phyloP scores from a whole-genome alignment of 2,797 vertebrate species.

The Rhinella marina region DNA sequence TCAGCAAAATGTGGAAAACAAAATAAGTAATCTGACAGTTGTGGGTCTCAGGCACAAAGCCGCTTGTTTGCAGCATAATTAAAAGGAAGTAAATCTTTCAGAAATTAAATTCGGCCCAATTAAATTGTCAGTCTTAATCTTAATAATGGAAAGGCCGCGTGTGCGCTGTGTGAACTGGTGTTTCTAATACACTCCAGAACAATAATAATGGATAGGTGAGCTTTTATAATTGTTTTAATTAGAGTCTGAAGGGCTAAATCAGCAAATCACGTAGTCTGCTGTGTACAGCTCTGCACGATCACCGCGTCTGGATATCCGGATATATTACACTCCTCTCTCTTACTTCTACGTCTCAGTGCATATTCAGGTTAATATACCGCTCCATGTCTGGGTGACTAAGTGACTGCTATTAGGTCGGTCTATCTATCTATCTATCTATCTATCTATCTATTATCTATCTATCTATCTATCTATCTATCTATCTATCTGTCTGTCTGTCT shows the following conservation, averaged over 20 bases:
- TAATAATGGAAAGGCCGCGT: slow-evolving; percentile 37
- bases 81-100: slow-evolving; percentile 52
- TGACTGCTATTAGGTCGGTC: too few relatives aligned
- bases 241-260: slow-evolving; percentile 18
- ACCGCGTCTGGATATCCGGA: background rate
- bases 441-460: too few relatives aligned
- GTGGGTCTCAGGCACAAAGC: slow-evolving; percentile 33
- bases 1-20: slow-evolving; percentile 43
- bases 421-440: too few relatives aligned
- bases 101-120: slow-evolving; percentile 49
- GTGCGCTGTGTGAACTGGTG: slow-evolving; percentile 16
- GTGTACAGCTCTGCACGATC: background rate
- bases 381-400: too few relatives aligned
- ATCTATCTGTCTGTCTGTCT: too few relatives aligned
- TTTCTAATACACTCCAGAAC: slow-evolving; percentile 26
- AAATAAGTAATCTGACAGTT: slow-evolving; percentile 46
- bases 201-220: slow-evolving; percentile 47
- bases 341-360: background rate
- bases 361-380: background rate
- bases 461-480: too few relatives aligned
- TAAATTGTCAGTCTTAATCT: slow-evolving; percentile 56
- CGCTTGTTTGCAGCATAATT: slow-evolving; percentile 49
- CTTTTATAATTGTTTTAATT: slow-evolving; percentile 35
- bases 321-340: background rate
- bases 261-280: background rate